Base-by-base conservation (phyloP, 1,140 invertebrate genomes). In the Neodiprion pinetum region DNA sequence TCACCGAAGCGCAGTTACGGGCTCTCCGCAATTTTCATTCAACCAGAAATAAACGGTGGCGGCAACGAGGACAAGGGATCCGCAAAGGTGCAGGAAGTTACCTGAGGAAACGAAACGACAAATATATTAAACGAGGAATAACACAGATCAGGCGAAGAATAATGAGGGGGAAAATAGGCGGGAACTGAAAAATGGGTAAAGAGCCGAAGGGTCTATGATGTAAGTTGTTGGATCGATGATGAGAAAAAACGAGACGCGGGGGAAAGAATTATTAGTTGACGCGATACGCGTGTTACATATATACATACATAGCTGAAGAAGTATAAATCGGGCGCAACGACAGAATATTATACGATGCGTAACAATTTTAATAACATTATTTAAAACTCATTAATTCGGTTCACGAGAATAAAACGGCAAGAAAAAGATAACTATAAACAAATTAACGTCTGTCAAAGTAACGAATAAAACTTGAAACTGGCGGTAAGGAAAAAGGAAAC, bases 1-100 rank as follows among this genome's bases (percentile, higher is more conserved):
- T 86, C 98, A 99, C 90, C 94, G 97, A 85, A 92, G 92, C 81
- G 90, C 86, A 47, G 85, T 87, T 49, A 88, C 88, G 50, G 86
- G 88, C 21, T 86, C 87, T 12, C 86, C 87, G 48, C 83, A 87
- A 40, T 88, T 87, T 73, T 78, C 84, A 48, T 87, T 82, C 77
- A 85, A 80, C 72, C 81, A 87, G 78, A 89, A 89, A 86, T 89
- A 89, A 87, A 80, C 72, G 53, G 14, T 61, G 0, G 71, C 40
- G 9, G 11, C 71, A 17, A 23, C 67, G 74, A 23, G 72, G 76
- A 76, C 14, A 72, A 9, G 68, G 74, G 23, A 76, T 65, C 73
- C 72, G 40, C 76, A 78, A 72, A 77, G 78, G 77, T 77, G 76
- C 75, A 72, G 75, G 75, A 76, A 75, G 74, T 76, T 77, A 76